Base-by-base conservation (phyloP, 2,797 vertebrate species). In the Brachyalestes nurse region DNA sequence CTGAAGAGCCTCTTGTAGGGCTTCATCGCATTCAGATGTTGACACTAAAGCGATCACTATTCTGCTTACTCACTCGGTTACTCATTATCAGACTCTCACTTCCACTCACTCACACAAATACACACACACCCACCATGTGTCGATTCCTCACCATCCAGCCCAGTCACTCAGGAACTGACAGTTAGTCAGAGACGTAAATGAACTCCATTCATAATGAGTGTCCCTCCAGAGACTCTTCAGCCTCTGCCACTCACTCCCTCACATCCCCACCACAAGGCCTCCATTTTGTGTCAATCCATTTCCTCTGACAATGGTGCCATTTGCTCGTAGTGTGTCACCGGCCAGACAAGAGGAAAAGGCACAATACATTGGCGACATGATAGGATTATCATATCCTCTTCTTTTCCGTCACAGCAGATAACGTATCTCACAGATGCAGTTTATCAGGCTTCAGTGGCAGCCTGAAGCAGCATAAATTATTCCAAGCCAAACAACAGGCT, bases 161-260 rank as follows among this genome's bases (percentile, higher is more conserved):
- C 67, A 66, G 65, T 72, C 38, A 64, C 49, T 84, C 71, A 62
- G 58, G 53, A 75, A 53, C 66, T 78, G 71, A 77, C 80, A 76
- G 17, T 70, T 16, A 82, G 34, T 72, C 45, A 78, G 58, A 78
- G 58, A 82, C 23, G 45, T 61, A 84, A 82, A 78, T 82, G 64
- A 78, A 72, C 51, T 75, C 47, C 6, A 66, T 61, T 73, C 47
- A 45, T 40, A 67, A 84, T 14, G 65, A 70, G 45, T 16, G n/a
- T 45, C 58, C 47, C 72, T 75, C 55, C 72, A 4, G 67, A 67
- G 58, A 53, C 25, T 69, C 47, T 34, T 72, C 28, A 28, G 66
- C 65, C 42, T 64, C 64, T 51, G 70, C 66, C 77, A 80, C 66
- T 82, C 77, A 77, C 53, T 12, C 38, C 40, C 40, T 65, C 60